Evolutionary conservation across 64 coral and sea anemone species (phyloP), one percentile per base, ranked within the genome.

Genomic region (Actinia equina): DNA sequence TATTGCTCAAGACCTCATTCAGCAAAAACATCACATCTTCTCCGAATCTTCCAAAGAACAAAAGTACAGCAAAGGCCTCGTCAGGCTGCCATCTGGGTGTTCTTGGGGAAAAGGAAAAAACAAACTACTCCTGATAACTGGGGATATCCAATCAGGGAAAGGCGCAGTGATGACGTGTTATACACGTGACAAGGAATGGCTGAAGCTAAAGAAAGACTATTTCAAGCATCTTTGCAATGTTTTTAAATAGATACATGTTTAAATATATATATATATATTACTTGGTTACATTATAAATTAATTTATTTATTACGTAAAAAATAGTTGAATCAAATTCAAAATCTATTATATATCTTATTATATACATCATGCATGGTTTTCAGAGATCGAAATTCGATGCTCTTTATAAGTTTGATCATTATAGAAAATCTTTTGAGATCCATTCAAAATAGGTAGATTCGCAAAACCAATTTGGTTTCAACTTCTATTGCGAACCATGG

Each of bases 221-320:
- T 85, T 58, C 83, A 59, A 85, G 20, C 83, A 63, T 85, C 59
- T 85, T 6, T 85, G 83, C 25, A 85, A 30, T 74, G 69, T 74
- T 25, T 74, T 74, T 30, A 74, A 74, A 74, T 74, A 74, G 69
- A 77, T 26, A 77, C 10, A n/a, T 77, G 11, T 77, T 8, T 8
- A 77, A 0, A 8, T 77, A 26, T 26, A 77, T 26, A 77, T 44
- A 20, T 82, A 82, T 49, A 23, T 13, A 1, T 74, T 14, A 74
- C 69, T 74, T 74, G 62, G 62, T n/a, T 23, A 23, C 22, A 74
- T 27, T 15, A 74, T 74, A 10, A 74, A 20, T 65, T 74, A 41
- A 74, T 74, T 74, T 74, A 74, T 74, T 74, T 41, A 74, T 71
- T 74, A 74, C 26, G 27, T 42, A 41, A 74, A 74, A 7, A n/a